Conservation (phyloP, 2,113 vertebrate species). For the Sprattus sprattus region DNA sequence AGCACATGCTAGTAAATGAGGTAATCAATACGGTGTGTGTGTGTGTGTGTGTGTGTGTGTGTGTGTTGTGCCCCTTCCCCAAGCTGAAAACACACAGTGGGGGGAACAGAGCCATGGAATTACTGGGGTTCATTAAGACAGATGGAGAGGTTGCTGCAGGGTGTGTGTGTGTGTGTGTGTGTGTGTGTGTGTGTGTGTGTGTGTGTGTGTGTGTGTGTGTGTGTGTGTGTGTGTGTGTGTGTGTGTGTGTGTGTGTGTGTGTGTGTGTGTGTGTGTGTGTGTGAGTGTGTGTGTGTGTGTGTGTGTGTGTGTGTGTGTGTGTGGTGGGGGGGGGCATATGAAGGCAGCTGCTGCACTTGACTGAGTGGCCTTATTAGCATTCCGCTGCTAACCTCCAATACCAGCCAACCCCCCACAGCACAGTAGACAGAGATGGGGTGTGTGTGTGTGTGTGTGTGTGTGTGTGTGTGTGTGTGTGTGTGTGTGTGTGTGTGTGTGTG, state of each 20-base stretch:
- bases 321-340: conserved; percentile 3
- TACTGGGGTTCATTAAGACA: conserved; percentile 52
- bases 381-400: conserved; percentile 22
- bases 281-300: conserved; percentile 10
- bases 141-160: conserved; percentile 36
- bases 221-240: too few species aligned
- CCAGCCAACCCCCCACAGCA: not conserved
- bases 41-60: too few species aligned
- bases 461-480: conserved; percentile 22
- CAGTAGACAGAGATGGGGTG: not conserved
- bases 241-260: too few species aligned
- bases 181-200: too few species aligned
- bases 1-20: not conserved
- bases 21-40: not conserved
- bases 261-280: not conserved
- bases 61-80: not conserved
- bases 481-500: conserved; percentile 20
- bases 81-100: not conserved
- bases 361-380: conserved; percentile 47
- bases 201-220: too few species aligned
- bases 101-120: conserved; percentile 37
- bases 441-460: conserved; percentile 17
- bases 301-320: not conserved
- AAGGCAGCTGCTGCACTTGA: conserved; percentile 40
- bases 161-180: too few species aligned